Base-by-base conservation (phyloP, 2,888 invertebrate genomes). In the Nebria brevicollis region DNA sequence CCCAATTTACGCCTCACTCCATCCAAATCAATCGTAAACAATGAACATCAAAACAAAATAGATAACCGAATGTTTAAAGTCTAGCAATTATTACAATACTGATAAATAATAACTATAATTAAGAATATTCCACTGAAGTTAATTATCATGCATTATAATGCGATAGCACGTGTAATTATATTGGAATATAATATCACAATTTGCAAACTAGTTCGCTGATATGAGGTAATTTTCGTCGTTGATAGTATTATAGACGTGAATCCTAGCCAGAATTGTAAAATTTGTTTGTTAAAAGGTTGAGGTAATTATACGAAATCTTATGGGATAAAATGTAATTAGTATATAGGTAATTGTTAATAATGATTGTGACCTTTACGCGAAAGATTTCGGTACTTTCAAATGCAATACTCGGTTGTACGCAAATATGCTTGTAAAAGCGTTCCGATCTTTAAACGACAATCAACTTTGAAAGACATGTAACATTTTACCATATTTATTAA, bases 1-100 rank as follows among this genome's bases (percentile, higher is more conserved):
- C 4, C 89, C 89, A 0, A 88, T 89, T 77, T 89, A 89, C 84
- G 89, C 88, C n/a, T 86, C 87, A 54, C 84, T 89, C 65, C 88
- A 89, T 84, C 88, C 87, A 8, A 88, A 89, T 83, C 87, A 89
- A 83, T 88, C 88, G 34, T 89, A 87, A 85, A 75, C 13, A 54
- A 54, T 11, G 11, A 54, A 54, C 13, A 54, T 2, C 54, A 54
- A 54, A 3, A 54, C 2, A 6, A 54, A 54, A 54, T 2, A 54
- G 54, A 54, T 54, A 54, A 54, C 11, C 54, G 54, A 54, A 54
- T 54, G 4, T 6, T 54, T 54, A 54, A 54, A 11, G 54, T 54
- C 54, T 7, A 54, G 54, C 54, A 54, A 54, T 54, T 8, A 54
- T 54, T 54, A 54, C 34, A 34, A 34, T 34, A 34, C 34, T 34